Conservation (phyloP, 2,888 invertebrate genomes). For the Myopa testacea region DNA sequence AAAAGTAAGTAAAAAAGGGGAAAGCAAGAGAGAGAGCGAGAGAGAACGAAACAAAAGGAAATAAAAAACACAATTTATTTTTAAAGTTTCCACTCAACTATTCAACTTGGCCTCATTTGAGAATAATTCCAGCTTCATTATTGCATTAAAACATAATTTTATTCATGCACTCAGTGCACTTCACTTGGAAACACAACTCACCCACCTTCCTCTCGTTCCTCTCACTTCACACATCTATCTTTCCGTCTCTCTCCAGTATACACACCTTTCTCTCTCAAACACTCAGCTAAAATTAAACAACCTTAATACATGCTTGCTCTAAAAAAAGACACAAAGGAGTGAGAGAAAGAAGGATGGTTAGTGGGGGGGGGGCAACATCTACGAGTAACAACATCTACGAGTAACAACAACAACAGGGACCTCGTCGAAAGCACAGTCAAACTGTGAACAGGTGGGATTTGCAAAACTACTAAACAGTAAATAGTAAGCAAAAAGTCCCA, state of each 20-base stretch:
- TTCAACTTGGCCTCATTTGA: slow-evolving; percentile 35
- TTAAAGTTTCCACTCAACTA: slow-evolving; percentile 10
- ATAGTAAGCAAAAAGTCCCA: slow-evolving; percentile 35
- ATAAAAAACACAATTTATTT: not conserved
- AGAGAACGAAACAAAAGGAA: not conserved
- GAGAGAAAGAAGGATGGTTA: no score
- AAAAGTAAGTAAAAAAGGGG: no score
- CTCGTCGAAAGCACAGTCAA: not conserved
- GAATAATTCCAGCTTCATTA: slow-evolving; percentile 9
- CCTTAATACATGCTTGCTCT: not conserved
- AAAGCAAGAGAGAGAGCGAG: not conserved
- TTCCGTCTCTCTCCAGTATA: not conserved
- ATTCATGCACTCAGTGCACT: slow-evolving; percentile 13
- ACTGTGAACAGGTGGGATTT: not conserved
- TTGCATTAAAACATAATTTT: slow-evolving; percentile 26
- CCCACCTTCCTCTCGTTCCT: not conserved
- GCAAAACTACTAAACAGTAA: not conserved
- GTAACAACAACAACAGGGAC: not conserved
- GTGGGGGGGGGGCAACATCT: not conserved
- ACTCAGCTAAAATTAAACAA: no score
- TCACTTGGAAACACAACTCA: not conserved
- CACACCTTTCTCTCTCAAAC: no score
- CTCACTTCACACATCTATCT: not conserved
- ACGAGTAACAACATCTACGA: not conserved
- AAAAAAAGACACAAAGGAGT: no score